Evolutionary conservation across 2,113 vertebrate species (phyloP).

Genomic region (Crotophaga sulcirostris): DNA sequence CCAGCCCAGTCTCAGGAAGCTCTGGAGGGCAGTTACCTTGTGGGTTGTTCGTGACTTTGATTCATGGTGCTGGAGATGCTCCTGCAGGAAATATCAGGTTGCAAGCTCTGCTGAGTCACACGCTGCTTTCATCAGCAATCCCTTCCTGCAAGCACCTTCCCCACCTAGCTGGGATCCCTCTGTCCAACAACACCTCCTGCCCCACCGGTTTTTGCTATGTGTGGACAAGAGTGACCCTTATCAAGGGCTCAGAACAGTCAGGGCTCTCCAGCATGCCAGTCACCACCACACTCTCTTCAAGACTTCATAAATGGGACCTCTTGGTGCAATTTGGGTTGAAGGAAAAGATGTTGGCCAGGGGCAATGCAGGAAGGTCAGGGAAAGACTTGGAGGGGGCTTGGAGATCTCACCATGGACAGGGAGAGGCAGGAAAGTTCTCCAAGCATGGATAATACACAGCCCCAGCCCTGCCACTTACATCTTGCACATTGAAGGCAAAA

Average conservation of each 20-base stretch:
- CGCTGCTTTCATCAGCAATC: background rate
- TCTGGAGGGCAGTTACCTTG: background rate
- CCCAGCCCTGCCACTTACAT: background rate
- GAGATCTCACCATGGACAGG: background rate
- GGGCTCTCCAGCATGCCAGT: background rate
- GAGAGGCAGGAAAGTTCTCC: background rate
- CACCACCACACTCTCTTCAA: background rate
- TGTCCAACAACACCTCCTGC: too few relatives aligned
- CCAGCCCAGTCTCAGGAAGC: background rate
- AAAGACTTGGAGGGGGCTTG: background rate
- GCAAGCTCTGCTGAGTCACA: background rate
- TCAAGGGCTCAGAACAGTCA: background rate
- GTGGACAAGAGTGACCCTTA: background rate
- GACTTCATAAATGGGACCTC: background rate
- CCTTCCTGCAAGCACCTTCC: background rate
- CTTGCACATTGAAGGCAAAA: background rate
- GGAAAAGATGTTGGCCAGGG: background rate
- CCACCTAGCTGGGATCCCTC: background rate
- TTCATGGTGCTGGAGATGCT: background rate
- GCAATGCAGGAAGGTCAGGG: rapidly evolving
- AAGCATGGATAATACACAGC: rapidly evolving
- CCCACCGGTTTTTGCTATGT: rapidly evolving
- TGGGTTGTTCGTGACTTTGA: background rate
- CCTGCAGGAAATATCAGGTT: background rate
- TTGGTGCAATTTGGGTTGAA: background rate